These are phyloP conservation scores for Takifugu rubripes DNA, from an alignment of 2,797 vertebrate species.

Conservation along the genomic window DNA sequence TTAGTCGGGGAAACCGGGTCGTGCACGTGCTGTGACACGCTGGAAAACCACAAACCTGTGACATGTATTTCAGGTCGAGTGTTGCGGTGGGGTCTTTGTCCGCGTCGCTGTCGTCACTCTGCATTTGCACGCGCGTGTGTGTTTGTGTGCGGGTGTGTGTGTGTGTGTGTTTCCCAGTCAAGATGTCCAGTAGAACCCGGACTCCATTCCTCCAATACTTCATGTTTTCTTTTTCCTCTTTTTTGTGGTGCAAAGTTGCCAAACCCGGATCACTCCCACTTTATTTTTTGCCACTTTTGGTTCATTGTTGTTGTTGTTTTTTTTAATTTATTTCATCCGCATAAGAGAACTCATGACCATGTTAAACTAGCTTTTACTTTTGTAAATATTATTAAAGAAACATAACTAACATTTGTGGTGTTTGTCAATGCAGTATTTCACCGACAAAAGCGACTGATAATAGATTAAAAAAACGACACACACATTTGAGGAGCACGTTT, in stretches of 20 bases:
- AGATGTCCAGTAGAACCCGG: slow-evolving; percentile 38
- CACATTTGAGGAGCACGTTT: background rate
- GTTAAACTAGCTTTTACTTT: slow-evolving; percentile 65
- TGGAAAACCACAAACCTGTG: slow-evolving; percentile 21
- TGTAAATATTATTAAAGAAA: slow-evolving; percentile 79
- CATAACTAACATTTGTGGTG: slow-evolving; percentile 72
- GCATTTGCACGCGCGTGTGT: slow-evolving; percentile 15
- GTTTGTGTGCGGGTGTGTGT: background rate
- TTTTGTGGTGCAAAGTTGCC: slow-evolving; percentile 44
- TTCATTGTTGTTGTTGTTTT: slow-evolving; percentile 46
- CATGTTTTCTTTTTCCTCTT: slow-evolving; percentile 2
- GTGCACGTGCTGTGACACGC: slow-evolving; percentile 1
- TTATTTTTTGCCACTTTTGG: slow-evolving; percentile 50
- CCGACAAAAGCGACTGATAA: background rate
- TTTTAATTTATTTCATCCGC: slow-evolving; percentile 71
- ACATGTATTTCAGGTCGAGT: slow-evolving; percentile 54
- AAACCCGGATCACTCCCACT: slow-evolving; percentile 32
- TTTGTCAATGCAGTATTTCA: slow-evolving; percentile 63
- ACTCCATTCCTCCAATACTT: slow-evolving; percentile 24
- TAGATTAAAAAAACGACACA: no score
- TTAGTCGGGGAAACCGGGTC: no score
- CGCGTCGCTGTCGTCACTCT: slow-evolving; percentile 28
- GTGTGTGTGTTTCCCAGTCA: slow-evolving; percentile 18
- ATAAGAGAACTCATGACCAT: slow-evolving; percentile 58
- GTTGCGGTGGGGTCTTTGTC: slow-evolving; percentile 46